Percentiles rank a stretch among this genome's conserved stretches.
Conservation (phyloP, 2,888 invertebrate genomes). For the Diogma glabrata region DNA sequence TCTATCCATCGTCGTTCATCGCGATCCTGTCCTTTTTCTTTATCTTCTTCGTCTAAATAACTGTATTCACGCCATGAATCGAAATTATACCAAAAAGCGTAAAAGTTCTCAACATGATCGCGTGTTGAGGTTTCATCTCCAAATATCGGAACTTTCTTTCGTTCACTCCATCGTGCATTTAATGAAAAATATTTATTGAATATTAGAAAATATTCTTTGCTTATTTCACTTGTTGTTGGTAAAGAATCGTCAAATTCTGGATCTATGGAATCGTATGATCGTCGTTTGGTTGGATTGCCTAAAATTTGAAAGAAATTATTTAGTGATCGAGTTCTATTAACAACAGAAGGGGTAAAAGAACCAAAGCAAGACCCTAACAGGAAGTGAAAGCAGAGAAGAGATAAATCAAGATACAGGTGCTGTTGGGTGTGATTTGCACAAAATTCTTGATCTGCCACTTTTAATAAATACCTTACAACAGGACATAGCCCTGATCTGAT, state of each 20-base stretch:
- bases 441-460: too few species aligned
- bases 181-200: slow-evolving; percentile 58
- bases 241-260: slow-evolving; percentile 83
- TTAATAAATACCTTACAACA: too few species aligned
- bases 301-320: slow-evolving; percentile 87
- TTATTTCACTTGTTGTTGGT: slow-evolving; percentile 63
- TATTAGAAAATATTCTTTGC: slow-evolving; percentile 65
- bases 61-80: slow-evolving; percentile 99
- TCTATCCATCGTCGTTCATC: slow-evolving; percentile 98
- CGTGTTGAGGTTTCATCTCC: slow-evolving; percentile 62
- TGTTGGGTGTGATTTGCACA: too few species aligned
- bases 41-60: slow-evolving; percentile 97
- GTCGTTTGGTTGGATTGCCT: slow-evolving; percentile 66
- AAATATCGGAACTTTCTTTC: slow-evolving; percentile 70
- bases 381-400: too few species aligned
- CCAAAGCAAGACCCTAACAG: too few species aligned
- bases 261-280: slow-evolving; percentile 95
- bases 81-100: slow-evolving; percentile 97
- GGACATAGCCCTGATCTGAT: too few species aligned
- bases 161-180: slow-evolving; percentile 87
- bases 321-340: too few species aligned
- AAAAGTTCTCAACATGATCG: slow-evolving; percentile 85
- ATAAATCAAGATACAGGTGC: too few species aligned
- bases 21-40: slow-evolving; percentile 92
- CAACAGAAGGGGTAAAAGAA: too few species aligned